phyloP scores from a whole-genome alignment of 2,888 invertebrate species.

The Macrosoma leucophasiata region DNA sequence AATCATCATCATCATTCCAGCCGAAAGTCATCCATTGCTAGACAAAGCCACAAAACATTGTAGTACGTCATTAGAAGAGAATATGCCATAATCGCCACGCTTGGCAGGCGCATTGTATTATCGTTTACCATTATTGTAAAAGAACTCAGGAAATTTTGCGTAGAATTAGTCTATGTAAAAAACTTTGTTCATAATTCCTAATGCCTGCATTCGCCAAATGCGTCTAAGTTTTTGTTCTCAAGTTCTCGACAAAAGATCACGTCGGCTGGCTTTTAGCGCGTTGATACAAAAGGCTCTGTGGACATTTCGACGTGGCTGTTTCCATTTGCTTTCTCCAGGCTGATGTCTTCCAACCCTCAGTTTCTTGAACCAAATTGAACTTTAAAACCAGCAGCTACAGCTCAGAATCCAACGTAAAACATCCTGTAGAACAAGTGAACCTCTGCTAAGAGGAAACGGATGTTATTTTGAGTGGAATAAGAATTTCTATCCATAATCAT shows the following conservation, averaged over 20 bases:
- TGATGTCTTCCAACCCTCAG: conserved; percentile 25
- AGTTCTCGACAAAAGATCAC: conserved; percentile 27
- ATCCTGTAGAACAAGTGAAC: conserved; percentile 43
- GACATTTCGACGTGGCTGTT: conserved; percentile 30
- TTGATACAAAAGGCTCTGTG: conserved; percentile 44
- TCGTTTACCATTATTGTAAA: too few relatives aligned
- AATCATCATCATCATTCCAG: too few relatives aligned
- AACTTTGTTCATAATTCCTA: neutral
- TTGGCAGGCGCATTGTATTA: too few relatives aligned
- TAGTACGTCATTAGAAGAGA: too few relatives aligned
- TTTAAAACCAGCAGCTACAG: conserved; percentile 17
- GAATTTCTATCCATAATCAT: conserved; percentile 65
- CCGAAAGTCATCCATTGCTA: too few relatives aligned
- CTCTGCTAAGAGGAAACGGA: conserved; percentile 66
- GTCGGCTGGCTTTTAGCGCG: conserved; percentile 35
- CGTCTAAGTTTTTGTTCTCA: conserved; percentile 3
- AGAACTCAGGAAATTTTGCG: neutral
- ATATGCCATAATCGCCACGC: too few relatives aligned
- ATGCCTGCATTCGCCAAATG: neutral
- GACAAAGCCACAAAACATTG: too few relatives aligned
- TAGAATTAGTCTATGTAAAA: neutral
- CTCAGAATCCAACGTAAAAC: conserved; percentile 16
- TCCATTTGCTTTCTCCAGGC: conserved; percentile 36
- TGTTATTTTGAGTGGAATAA: conserved; percentile 72
- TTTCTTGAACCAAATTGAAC: conserved; percentile 22